Evolutionary conservation across 2,888 invertebrate species (phyloP), one percentile per base, ranked within the genome.

Genomic region (Folsomia manolachei): DNA sequence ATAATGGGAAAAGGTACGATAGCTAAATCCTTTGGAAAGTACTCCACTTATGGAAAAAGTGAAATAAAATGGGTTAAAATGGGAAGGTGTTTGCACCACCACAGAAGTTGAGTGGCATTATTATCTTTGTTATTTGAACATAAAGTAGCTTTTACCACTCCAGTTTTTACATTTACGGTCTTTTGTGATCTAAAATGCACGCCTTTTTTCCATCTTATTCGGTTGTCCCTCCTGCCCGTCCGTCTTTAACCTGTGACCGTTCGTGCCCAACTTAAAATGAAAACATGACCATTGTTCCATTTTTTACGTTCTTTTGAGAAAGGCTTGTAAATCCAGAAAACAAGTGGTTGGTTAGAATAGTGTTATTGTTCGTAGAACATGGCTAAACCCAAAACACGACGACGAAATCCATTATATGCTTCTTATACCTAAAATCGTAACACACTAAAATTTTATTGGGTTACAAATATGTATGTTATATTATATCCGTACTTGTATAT

Each of bases 71-170:
- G 39, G 14, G 39, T n/a, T n/a, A 39, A 14, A 14, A 39, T 9
- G 39, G 14, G 14, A 39, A 39, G 39, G 39, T 39, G 4, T 39
- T 14, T 4, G 39, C 39, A 39, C 14, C 39, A 39, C 4, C 39
- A 39, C 39, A 39, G 39, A 14, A 39, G 39, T 39, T 14, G 39
- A 60, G 60, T 60, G 7, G n/a, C 60, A 60, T 60, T 60, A 60
- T 60, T 19, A n/a, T n/a, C n/a, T 7, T 60, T 60, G 60, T 60
- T 60, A 21, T 60, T 39, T 39, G 39, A 39, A 39, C 39, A 39
- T 23, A 52, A 52, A 66, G 66, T 66, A 66, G 52, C 52, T 23
- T 66, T 66, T 52, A 66, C 66, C 51, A 52, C 52, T 64, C 26
- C 24, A 23, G 21, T 7, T 66, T 66, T 66, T 66, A 64, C 21